Evolutionary conservation across 2,113 vertebrate genomes (phyloP).

Genomic region (Oenanthe oenanthe): DNA sequence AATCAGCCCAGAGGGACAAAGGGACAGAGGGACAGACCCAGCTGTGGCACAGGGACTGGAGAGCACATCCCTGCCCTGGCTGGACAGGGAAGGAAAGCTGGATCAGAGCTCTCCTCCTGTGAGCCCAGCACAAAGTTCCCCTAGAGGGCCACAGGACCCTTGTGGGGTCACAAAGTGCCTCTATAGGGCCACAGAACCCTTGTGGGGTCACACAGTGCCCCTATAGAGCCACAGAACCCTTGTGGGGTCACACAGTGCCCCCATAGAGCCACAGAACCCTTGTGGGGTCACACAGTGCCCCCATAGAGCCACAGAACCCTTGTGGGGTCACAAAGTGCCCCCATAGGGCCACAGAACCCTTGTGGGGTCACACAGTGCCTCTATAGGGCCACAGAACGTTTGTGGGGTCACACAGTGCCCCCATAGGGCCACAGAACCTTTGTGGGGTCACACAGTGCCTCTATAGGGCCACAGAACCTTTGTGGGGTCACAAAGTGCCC

Average conservation of each 20-base stretch:
- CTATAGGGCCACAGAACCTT: fast-evolving
- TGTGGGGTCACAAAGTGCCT: neutral
- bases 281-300: neutral
- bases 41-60: fast-evolving
- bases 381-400: too few species aligned
- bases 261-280: too few species aligned
- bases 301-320: fast-evolving
- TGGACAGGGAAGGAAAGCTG: fast-evolving
- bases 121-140: neutral
- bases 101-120: neutral
- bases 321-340: neutral
- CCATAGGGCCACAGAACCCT: fast-evolving
- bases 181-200: fast-evolving
- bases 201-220: neutral
- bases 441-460: fast-evolving
- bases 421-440: fast-evolving
- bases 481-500: neutral
- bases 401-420: neutral
- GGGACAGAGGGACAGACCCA: neutral
- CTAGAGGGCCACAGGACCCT: too few species aligned
- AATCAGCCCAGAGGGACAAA: neutral
- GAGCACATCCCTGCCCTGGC: neutral
- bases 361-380: neutral
- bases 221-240: fast-evolving
- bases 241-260: neutral